phyloP scores from a whole-genome alignment of 2,113 vertebrate genomes.

The Pongo pygmaeus region DNA sequence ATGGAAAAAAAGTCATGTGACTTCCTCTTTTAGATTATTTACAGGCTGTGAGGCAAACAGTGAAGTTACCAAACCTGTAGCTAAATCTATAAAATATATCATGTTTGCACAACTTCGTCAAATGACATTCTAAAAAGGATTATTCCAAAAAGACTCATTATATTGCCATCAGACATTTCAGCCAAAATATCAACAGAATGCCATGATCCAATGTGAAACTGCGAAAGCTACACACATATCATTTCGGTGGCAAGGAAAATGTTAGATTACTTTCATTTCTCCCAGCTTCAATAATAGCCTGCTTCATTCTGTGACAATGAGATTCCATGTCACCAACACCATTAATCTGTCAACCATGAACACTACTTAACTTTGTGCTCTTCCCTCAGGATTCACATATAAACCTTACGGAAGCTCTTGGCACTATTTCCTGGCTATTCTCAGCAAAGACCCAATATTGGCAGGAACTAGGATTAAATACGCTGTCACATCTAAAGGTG shows the following conservation, averaged over 20 bases:
- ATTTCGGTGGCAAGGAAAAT: conserved; percentile 59
- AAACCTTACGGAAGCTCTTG: conserved; percentile 57
- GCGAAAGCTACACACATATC: background rate
- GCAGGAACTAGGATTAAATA: conserved; percentile 40
- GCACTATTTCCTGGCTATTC: conserved; percentile 64
- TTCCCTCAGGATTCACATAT: conserved; percentile 59
- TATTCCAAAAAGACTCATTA: background rate
- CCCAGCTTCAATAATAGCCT: conserved; percentile 46
- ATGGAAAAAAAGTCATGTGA: background rate
- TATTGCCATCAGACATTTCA: conserved; percentile 6
- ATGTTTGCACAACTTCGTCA: background rate
- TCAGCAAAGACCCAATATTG: conserved; percentile 31
- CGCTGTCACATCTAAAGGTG: conserved; percentile 6
- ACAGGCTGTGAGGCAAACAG: background rate
- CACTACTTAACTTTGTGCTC: conserved; percentile 55
- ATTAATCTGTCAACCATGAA: conserved; percentile 72
- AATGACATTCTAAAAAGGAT: background rate
- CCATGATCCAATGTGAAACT: background rate
- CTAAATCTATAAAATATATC: background rate
- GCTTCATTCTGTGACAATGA: conserved; percentile 55
- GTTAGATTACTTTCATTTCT: conserved; percentile 53
- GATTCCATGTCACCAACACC: conserved; percentile 60
- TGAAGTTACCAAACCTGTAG: background rate
- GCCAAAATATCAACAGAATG: conserved; percentile 21
- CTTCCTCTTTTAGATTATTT: conserved; percentile 10